A percentile compares a stretch with the other conserved stretches of the same genome.
Evolutionary conservation across 2,888 invertebrate genomes (phyloP).

Genomic region (Aphrophora alni): DNA sequence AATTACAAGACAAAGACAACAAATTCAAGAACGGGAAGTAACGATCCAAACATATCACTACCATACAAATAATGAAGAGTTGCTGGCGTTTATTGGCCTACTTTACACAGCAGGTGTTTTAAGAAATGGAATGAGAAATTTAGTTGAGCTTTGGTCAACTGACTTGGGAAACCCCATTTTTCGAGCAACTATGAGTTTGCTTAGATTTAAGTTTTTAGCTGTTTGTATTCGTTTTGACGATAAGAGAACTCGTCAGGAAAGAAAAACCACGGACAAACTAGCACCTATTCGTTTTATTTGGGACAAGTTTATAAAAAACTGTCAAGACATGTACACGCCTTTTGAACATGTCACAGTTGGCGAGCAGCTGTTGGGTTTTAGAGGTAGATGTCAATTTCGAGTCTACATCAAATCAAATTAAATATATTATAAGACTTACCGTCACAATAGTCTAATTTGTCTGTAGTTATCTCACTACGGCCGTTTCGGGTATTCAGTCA

Average conservation of each 20-base stretch:
- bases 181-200: conserved; percentile 35
- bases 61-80: neutral
- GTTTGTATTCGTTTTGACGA: conserved; percentile 42
- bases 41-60: too few species aligned
- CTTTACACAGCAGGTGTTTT: conserved; percentile 7
- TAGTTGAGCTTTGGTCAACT: neutral
- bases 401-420: conserved; percentile 36
- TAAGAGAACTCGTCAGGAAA: conserved; percentile 31
- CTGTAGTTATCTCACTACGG: too few species aligned
- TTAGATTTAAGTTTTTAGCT: conserved; percentile 42
- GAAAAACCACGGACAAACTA: conserved; percentile 47
- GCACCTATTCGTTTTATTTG: conserved; percentile 52
- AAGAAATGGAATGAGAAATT: neutral
- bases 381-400: conserved; percentile 40
- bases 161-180: conserved; percentile 18
- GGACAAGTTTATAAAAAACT: conserved; percentile 47
- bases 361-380: conserved; percentile 31
- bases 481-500: too few species aligned
- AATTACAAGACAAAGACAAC: neutral
- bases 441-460: too few species aligned
- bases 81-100: conserved; percentile 11
- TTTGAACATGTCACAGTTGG: conserved; percentile 38
- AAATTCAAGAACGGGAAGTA: neutral
- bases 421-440: too few species aligned
- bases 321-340: conserved; percentile 44